Percentiles rank a stretch among this genome's conserved stretches.
Conservation (phyloP, 2,888 invertebrate genomes). For the Temnothorax rugatulus region DNA sequence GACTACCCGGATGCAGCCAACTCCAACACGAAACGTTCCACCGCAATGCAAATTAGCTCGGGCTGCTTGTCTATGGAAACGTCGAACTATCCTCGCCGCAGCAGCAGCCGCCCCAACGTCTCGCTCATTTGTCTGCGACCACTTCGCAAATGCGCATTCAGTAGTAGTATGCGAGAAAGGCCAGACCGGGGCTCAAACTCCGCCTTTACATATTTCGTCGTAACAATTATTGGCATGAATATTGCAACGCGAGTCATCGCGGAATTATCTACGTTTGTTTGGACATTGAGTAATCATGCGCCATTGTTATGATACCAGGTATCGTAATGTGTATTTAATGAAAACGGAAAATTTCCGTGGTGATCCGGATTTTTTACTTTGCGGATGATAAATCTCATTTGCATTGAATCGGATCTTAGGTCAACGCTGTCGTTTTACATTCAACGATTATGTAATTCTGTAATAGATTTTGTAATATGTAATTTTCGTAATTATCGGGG, state of each 20-base stretch:
- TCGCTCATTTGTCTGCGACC: slow-evolving; percentile 44
- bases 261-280: neutral
- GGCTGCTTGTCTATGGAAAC: slow-evolving; percentile 65
- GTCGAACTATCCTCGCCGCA: slow-evolving; percentile 63
- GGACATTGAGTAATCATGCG: neutral
- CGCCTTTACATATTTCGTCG: neutral
- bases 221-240: slow-evolving; percentile 16
- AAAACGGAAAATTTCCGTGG: neutral
- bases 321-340: neutral
- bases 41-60: slow-evolving; percentile 79
- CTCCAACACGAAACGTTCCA: slow-evolving; percentile 74
- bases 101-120: slow-evolving; percentile 40
- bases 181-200: neutral
- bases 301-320: neutral
- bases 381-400: neutral
- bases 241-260: neutral
- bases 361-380: neutral
- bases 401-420: neutral
- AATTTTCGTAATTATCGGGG: slow-evolving; percentile 39
- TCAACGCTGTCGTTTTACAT: neutral
- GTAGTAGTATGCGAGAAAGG: slow-evolving; percentile 12
- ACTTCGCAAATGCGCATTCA: slow-evolving; percentile 44
- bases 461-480: slow-evolving; percentile 13
- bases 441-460: neutral
- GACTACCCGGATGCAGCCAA: slow-evolving; percentile 57